phyloP scores from a whole-genome alignment of 35 echinoderm and acorn worm genomes.

The Apostichopus japonicus region DNA sequence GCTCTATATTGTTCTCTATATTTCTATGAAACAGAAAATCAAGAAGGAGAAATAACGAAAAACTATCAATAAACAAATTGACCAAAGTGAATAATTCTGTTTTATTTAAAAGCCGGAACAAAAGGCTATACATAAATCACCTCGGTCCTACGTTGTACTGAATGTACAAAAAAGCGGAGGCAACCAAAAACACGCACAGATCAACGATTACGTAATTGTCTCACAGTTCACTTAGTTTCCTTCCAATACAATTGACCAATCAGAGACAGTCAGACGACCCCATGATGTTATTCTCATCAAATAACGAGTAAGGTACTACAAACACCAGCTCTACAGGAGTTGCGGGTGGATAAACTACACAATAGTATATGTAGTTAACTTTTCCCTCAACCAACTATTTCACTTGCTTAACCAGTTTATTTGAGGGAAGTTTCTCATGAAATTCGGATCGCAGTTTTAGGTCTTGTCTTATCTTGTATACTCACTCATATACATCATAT shows the following conservation, averaged over 20 bases:
- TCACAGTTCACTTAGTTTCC: background rate
- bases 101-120: too few species aligned
- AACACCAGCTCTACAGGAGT: background rate
- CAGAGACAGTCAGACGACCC: background rate
- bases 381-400: background rate
- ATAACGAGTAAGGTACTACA: background rate
- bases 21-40: too few species aligned
- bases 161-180: too few species aligned
- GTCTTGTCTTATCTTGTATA: background rate
- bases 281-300: background rate
- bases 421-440: background rate
- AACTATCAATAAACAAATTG: too few species aligned
- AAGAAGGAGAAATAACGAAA: too few species aligned
- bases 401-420: background rate
- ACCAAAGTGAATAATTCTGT: too few species aligned
- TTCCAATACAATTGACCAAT: constrained; percentile 9
- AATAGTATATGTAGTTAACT: background rate
- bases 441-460: background rate
- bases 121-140: too few species aligned
- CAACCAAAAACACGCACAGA: too few species aligned
- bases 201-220: background rate
- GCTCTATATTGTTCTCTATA: too few species aligned
- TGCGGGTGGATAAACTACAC: background rate
- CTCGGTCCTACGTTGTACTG: too few species aligned
- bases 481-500: background rate